Conservation (phyloP, 2,113 vertebrate genomes). For the Trematocara stigmaticum region DNA sequence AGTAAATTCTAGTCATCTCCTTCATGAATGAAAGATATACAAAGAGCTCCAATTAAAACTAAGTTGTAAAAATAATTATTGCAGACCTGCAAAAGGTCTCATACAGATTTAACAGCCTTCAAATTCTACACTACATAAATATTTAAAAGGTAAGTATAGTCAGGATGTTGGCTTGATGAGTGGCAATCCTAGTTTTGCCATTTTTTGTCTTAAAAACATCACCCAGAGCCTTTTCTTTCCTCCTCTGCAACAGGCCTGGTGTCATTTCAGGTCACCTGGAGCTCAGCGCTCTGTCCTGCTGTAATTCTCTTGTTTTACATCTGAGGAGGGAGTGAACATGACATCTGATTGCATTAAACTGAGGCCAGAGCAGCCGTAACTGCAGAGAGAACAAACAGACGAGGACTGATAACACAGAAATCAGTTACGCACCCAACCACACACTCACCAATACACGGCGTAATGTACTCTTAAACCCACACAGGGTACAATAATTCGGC, state of each 20-base stretch:
- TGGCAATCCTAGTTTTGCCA: neutral
- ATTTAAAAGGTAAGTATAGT: neutral
- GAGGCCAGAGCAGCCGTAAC: neutral
- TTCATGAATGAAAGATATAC: neutral
- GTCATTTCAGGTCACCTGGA: neutral
- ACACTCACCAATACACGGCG: neutral
- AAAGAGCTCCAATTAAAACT: too few relatives aligned
- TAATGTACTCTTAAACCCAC: neutral
- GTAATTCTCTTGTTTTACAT: neutral
- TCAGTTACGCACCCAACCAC: neutral
- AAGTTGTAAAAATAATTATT: neutral
- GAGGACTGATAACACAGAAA: neutral
- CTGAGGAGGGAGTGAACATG: conserved; percentile 4
- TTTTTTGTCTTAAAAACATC: fast-evolving
- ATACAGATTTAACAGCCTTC: neutral
- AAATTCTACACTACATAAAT: neutral
- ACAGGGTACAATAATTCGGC: neutral
- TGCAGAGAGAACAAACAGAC: neutral
- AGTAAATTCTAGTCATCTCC: neutral
- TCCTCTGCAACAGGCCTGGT: neutral
- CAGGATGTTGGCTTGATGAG: fast-evolving
- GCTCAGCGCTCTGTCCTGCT: neutral
- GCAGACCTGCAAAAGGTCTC: neutral
- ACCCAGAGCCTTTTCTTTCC: neutral
- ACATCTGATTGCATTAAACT: conserved; percentile 42